Percentiles rank a stretch among this genome's conserved stretches.
Evolutionary conservation across 2,888 invertebrate species (phyloP).

Genomic region (Matsumyia berberina): DNA sequence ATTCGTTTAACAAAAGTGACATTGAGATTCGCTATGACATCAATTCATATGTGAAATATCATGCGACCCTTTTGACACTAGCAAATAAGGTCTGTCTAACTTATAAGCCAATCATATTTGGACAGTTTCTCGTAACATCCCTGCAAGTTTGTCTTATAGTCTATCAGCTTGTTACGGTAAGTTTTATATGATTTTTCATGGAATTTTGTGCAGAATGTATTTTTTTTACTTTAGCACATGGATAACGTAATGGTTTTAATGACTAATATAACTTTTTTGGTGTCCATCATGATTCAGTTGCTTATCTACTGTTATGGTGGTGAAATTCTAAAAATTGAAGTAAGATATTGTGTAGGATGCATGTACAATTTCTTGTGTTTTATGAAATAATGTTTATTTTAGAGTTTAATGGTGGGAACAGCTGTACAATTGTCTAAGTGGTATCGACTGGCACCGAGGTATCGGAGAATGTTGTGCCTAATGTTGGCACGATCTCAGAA

Average conservation of each 20-base stretch:
- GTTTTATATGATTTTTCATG: slow-evolving; percentile 23
- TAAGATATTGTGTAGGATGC: slow-evolving; percentile 24
- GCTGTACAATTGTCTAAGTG: slow-evolving; percentile 81
- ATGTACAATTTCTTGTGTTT: neutral
- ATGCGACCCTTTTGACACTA: slow-evolving; percentile 79
- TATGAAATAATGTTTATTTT: neutral
- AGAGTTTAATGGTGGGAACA: slow-evolving; percentile 80
- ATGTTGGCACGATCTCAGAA: slow-evolving; percentile 81
- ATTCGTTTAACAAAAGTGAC: slow-evolving; percentile 67
- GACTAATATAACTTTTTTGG: slow-evolving; percentile 79
- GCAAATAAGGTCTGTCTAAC: slow-evolving; percentile 78
- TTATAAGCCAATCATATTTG: slow-evolving; percentile 82
- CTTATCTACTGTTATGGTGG: slow-evolving; percentile 83
- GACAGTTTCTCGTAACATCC: slow-evolving; percentile 82
- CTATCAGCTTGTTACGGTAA: slow-evolving; percentile 82
- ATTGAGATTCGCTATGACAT: slow-evolving; percentile 74
- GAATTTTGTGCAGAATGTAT: neutral
- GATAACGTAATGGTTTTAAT: slow-evolving; percentile 79
- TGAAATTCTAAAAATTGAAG: slow-evolving; percentile 82
- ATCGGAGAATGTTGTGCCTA: slow-evolving; percentile 79
- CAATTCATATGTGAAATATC: slow-evolving; percentile 78
- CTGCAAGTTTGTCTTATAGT: slow-evolving; percentile 82
- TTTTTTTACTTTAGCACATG: slow-evolving; percentile 79
- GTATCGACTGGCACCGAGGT: slow-evolving; percentile 79
- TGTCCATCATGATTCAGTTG: slow-evolving; percentile 81